These are phyloP conservation scores for Atrichornis clamosus DNA, from an alignment of 2,113 vertebrate genomes.

Conservation along the genomic window DNA sequence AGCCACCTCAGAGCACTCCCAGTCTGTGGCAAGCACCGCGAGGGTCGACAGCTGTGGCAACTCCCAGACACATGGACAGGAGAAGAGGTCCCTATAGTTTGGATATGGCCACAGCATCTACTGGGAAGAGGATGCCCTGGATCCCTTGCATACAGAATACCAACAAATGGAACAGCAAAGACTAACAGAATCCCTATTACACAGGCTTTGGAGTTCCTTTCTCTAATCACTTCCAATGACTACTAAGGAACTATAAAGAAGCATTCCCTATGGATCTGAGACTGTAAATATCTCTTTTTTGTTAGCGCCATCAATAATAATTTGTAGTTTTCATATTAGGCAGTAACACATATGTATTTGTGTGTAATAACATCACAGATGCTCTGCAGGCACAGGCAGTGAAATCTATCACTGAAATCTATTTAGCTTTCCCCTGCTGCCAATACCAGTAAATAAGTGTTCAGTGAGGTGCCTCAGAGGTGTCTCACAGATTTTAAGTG, in stretches of 20 bases:
- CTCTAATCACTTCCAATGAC: background rate
- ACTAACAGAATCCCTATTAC: background rate
- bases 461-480: background rate
- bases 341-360: background rate
- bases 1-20: rapidly evolving
- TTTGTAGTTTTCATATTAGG: background rate
- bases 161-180: background rate
- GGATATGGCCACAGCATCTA: background rate
- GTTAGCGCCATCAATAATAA: background rate
- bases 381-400: background rate
- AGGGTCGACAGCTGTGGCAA: rapidly evolving
- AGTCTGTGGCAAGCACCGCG: background rate
- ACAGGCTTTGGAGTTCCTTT: background rate
- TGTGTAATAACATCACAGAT: background rate
- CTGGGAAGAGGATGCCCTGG: background rate
- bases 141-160: background rate
- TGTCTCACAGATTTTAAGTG: background rate
- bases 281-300: background rate
- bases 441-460: background rate
- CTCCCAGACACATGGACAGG: rapidly evolving
- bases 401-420: background rate
- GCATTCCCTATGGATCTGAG: background rate
- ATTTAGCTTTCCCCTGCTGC: background rate
- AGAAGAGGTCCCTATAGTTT: no score
- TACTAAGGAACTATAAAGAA: background rate